Conservation (phyloP, 1,140 invertebrate species). For the Stegodyphus dumicola region DNA sequence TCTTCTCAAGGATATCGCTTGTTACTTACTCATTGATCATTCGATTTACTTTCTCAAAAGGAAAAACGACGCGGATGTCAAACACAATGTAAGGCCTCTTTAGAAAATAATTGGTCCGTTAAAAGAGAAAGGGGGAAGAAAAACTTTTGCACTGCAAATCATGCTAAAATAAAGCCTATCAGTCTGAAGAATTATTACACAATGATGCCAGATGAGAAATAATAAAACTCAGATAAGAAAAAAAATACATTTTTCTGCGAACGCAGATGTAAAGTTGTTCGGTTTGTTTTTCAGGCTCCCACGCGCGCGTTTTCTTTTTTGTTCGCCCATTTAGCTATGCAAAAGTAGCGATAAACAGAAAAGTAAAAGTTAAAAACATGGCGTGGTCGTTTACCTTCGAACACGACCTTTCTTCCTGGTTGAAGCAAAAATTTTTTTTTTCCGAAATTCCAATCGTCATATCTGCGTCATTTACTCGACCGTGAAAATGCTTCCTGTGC, state of each 20-base stretch:
- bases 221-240: conserved; percentile 18
- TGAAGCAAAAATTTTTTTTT: not conserved
- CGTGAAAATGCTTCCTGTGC: not conserved
- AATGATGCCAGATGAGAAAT: conserved; percentile 28
- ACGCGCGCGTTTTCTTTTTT: no score
- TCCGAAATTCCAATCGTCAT: not conserved
- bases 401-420: not conserved
- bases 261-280: no score
- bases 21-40: conserved; percentile 11
- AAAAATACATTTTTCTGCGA: not conserved
- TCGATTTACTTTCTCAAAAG: not conserved
- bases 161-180: not conserved
- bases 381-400: not conserved
- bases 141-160: no score
- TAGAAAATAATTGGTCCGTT: no score
- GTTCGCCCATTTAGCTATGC: no score
- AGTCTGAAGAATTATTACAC: conserved; percentile 11
- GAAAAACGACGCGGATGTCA: not conserved
- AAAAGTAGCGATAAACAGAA: no score
- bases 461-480: not conserved
- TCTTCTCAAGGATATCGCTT: not conserved
- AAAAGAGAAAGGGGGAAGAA: no score
- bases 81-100: no score
- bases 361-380: no score
- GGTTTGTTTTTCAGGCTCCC: no score